Base-by-base conservation (phyloP, 2,113 vertebrate genomes). In the Eulacestoma nigropectus region DNA sequence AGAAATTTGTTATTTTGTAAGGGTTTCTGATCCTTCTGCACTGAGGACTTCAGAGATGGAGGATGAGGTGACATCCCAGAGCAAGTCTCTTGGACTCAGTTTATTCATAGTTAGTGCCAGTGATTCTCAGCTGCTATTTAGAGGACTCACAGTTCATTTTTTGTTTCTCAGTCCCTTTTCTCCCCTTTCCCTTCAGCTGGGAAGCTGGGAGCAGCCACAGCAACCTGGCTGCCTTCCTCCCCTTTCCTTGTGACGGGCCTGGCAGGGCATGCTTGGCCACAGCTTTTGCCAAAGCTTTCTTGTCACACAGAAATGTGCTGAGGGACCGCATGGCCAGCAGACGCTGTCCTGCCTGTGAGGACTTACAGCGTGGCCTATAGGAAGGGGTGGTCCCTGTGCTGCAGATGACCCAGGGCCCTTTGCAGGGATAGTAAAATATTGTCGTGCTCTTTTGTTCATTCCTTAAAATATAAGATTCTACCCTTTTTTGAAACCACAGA, bases 171-270 rank as follows among this genome's bases (percentile, higher is more conserved):
- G 33, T 77, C 41, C 27, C 35, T 39, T 25, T 72, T 75, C 57
- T 67, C 25, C 33, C 16, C 22, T 93, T 84, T 70, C 47, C 25
- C 65, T 79, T 68, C 41, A 84, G 27, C 65, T 56, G 80, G 59
- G 84, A 57, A 47, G 65, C 53, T 73, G 5, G 1, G 52, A 70
- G 57, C 57, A 94, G 94, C 65, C 88, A 46, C 82, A 85, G 78
- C 62, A 44, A 93, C 93, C 95, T 95, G 92, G 90, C 90, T 79
- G 90, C 37, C 35, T 41, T 78, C 72, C 70, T 75, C 27, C 27
- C 4, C 77, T 96, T 82, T 35, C 92, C 90, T 90, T 90, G 74
- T 89, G 92, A 89, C 0, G 1, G 44, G 16, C 30, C 81, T 87
- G 95, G 92, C 70, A 59, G 92, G 25, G 27, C 0, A 0, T 19